phyloP scores from a whole-genome alignment of 64 coral and sea anemone genomes.

The Actinia equina region DNA sequence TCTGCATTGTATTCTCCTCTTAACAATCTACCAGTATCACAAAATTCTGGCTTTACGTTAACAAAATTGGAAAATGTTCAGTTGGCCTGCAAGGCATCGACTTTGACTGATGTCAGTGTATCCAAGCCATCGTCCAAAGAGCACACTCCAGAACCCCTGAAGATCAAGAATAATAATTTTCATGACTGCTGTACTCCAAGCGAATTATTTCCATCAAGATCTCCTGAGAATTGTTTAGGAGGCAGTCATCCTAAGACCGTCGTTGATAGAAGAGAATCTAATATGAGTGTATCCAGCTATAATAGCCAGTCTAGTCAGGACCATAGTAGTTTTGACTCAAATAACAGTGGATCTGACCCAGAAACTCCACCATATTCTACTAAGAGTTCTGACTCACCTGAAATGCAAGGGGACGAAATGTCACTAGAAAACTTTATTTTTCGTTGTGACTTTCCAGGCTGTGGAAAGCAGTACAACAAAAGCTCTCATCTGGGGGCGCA shows the following conservation, averaged over 20 bases:
- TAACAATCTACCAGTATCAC: not conserved
- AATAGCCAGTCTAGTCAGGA: not conserved
- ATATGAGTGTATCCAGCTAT: conserved; percentile 9
- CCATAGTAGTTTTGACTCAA: conserved; percentile 2
- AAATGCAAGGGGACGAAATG: conserved; percentile 17
- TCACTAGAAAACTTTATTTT: conserved; percentile 45
- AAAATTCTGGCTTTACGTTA: not conserved
- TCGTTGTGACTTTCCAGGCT: conserved; percentile 85
- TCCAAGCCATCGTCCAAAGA: not conserved
- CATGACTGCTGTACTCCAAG: not conserved
- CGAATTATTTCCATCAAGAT: not conserved
- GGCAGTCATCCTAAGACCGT: not conserved
- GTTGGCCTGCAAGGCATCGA: not conserved
- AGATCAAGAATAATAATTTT: not conserved
- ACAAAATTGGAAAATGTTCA: not conserved
- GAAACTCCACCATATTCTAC: not conserved
- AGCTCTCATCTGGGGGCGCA: conserved; percentile 81
- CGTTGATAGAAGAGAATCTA: conserved; percentile 1
- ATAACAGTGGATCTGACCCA: conserved; percentile 3
- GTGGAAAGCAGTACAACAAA: conserved; percentile 74
- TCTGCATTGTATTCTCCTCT: not conserved
- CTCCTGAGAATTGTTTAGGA: not conserved
- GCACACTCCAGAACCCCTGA: not conserved
- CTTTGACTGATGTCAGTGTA: not conserved
- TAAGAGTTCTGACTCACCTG: not conserved